Base-by-base conservation (phyloP, 2,113 vertebrate species). In the Indicator indicator region DNA sequence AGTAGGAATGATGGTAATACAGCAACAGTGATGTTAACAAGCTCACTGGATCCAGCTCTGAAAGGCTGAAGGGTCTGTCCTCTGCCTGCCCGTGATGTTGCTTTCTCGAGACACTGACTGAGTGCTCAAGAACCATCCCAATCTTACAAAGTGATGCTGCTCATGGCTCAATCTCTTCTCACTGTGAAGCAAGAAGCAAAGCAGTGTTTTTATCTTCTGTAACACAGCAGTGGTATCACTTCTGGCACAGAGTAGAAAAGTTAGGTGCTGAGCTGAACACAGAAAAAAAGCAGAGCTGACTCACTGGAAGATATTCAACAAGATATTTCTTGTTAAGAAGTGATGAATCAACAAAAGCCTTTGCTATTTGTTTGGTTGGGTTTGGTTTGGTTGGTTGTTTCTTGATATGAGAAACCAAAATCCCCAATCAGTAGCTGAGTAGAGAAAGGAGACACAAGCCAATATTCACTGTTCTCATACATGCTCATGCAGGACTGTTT, bases 401-500 rank as follows among this genome's bases (percentile, higher is more conserved):
- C 36, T 32, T 5, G 6, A 0, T 4, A 23, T 54, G 10, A 76
- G 18, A 79, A 85, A 54, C 3, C 67, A 79, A 72, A 68, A 65
- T 62, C 18, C 21, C 4, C 23, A 30, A 1, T 62, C 33, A 72
- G 21, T 19, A 44, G 9, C 17, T 91, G 30, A 76, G 33, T 14
- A 75, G 38, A 76, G 2, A 52, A 64, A n/a, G 21, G 28, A 89
- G n/a, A 32, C 11, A 79, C 16, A 88, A 69, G 18, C 8, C 21
- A 7, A 8, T 13, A 52, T 24, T 52, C 50, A 26, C 11, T 59
- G 15, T 38, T 50, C 24, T 30, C 44, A 12, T 8, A 28, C 1
- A 0, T 42, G 36, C 7, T 84, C 24, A 11, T 19, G 27, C 16
- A 10, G 0, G 1, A 9, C 2, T 79, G 16, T 55, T 78, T 88